These are phyloP conservation scores for Astropecten irregularis DNA, from an alignment of 53 echinoderm and acorn worm species.

Conservation along the genomic window DNA sequence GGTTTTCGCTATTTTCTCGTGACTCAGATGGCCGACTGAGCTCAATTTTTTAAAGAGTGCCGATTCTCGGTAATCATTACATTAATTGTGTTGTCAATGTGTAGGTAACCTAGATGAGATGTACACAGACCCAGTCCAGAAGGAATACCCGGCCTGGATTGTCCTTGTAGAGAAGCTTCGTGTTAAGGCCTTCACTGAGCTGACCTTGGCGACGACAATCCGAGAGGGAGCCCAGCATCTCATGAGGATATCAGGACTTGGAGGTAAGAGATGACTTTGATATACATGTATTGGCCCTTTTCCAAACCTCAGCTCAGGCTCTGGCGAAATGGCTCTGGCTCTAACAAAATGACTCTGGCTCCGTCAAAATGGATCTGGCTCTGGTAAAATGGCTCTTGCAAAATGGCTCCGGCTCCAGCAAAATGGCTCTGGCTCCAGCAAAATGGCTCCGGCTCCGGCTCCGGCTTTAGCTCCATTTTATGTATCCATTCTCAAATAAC, in stretches of 20 bases:
- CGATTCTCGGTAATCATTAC: too few species aligned
- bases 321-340: neutral
- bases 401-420: too few species aligned
- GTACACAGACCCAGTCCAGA: conserved; percentile 73
- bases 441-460: too few species aligned
- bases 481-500: too few species aligned
- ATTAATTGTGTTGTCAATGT: too few species aligned
- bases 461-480: too few species aligned
- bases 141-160: conserved; percentile 84
- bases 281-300: too few species aligned
- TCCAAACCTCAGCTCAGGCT: too few species aligned
- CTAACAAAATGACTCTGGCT: neutral
- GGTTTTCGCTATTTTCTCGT: too few species aligned
- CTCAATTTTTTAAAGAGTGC: too few species aligned
- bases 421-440: too few species aligned
- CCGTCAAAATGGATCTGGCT: neutral
- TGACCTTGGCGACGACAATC: conserved; percentile 77
- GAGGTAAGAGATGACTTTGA: conserved; percentile 86
- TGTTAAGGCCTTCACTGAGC: conserved; percentile 91
- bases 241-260: conserved; percentile 87
- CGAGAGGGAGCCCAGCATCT: conserved; percentile 91
- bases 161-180: conserved; percentile 79
- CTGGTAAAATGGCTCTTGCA: neutral
- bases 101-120: conserved; percentile 63
- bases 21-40: too few species aligned